Base-by-base conservation (phyloP, 2,888 invertebrate species). In the Ernsta delagoae region DNA sequence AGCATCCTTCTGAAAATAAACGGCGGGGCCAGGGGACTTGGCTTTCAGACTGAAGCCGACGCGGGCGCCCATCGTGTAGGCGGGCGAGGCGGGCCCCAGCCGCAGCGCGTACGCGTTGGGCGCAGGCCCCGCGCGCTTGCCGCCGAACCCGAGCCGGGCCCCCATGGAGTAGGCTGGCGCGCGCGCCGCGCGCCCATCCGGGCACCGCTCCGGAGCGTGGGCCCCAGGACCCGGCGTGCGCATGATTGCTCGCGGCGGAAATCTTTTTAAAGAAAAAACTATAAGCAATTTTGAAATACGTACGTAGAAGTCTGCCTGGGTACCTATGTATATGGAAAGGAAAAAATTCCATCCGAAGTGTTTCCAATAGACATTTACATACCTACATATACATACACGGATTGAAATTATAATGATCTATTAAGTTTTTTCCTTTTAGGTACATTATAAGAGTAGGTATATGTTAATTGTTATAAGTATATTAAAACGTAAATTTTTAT, bases 201-300 rank as follows among this genome's bases (percentile, higher is more conserved):
- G 48, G 94, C 93, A 94, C 70, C 92, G 89, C 80, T 95, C 95
- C 0, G 95, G 95, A 11, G 92, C 93, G 83, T 96, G 95, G 11
- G 95, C 94, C 4, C 95, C 95, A 0, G 96, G 96, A 0, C 96
- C 96, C 7, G 96, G 96, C 59, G 94, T 93, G 66, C 83, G 83
- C 43, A 79, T 70, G 7, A 76, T 73, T 4, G 74, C 62, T 12
- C 89, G 86, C 31, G 72, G 41, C 1, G 81, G 76, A 65, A 88
- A 81, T 66, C 88, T n/a, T 87, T 36, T 36, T 4, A 36, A 36
- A 36, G 36, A 36, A 36, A 36, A 36, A 5, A 5, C n/a, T n/a
- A n/a, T n/a, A n/a, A n/a, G n/a, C n/a, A n/a, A n/a, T n/a, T n/a
- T n/a, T n/a, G n/a, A n/a, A n/a, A n/a, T n/a, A n/a, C n/a, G n/a